Evolutionary conservation across 2,797 vertebrate genomes (phyloP).

Genomic region (Bovichtus diacanthus): DNA sequence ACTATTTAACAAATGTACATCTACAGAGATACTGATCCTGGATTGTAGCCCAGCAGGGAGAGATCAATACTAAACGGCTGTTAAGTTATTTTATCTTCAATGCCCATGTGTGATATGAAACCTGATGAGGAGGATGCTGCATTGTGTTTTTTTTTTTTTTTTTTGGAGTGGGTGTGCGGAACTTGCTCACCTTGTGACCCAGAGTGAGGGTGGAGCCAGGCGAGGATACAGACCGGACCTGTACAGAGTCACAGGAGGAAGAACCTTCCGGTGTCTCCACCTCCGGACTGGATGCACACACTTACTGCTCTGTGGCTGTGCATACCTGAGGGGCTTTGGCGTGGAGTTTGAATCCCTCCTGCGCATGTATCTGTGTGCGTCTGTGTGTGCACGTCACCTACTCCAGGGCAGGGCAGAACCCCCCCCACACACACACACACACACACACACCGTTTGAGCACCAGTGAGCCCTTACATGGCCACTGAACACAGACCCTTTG

Average conservation of each 20-base stretch:
- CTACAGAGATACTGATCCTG: neutral
- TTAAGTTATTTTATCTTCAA: conserved; percentile 12
- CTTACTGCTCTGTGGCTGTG: conserved; percentile 69
- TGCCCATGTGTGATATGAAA: neutral
- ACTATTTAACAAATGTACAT: conserved; percentile 16
- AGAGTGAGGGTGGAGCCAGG: conserved; percentile 45
- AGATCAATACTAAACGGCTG: conserved; percentile 17
- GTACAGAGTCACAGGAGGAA: conserved; percentile 53
- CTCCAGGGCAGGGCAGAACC: conserved; percentile 69
- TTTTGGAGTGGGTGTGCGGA: conserved; percentile 25
- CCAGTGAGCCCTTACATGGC: conserved; percentile 81
- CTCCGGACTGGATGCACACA: conserved; percentile 66
- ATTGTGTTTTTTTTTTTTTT: too few relatives aligned
- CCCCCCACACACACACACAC: conserved; percentile 14
- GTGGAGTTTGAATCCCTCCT: conserved; percentile 29
- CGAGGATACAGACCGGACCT: conserved; percentile 47
- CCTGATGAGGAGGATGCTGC: neutral
- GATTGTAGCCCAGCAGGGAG: neutral
- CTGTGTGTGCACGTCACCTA: conserved; percentile 49
- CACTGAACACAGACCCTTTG: conserved; percentile 80
- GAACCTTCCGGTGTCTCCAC: conserved; percentile 60
- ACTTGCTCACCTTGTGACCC: conserved; percentile 64
- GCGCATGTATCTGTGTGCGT: conserved; percentile 22
- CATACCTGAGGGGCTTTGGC: conserved; percentile 72
- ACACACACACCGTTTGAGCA: conserved; percentile 53